Evolutionary conservation across 2,113 vertebrate genomes (phyloP), one percentile per base, ranked within the genome.

Genomic region (Daubentonia madagascariensis): DNA sequence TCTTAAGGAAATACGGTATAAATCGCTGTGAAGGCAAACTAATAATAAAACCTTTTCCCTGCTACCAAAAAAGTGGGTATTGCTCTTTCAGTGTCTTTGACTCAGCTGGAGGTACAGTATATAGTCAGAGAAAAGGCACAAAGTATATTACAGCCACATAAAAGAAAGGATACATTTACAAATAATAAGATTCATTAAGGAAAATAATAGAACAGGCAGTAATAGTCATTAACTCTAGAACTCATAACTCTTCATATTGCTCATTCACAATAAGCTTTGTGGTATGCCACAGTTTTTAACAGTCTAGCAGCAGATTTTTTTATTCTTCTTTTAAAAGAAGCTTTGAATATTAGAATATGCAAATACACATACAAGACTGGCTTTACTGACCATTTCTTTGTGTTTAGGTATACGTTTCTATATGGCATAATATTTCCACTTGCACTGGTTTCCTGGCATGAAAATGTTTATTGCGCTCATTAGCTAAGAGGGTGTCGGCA

Each of bases 401-500:
- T 99, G 99, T 99, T 99, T 99, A 98, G 98, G 98, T 99, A 98
- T 99, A 99, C 98, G 99, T 98, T 98, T 99, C 98, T 98, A 98
- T 97, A 98, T 99, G 99, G 99, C 99, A 99, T 99, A 99, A 99
- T 99, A 99, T 99, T 99, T 99, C 99, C 99, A 99, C 98, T 98
- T 98, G 99, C 98, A 99, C 98, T 99, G 99, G 99, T 98, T 99
- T 99, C 99, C 99, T 99, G 99, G 99, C 99, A 99, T 99, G 99
- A 99, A 99, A 99, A 99, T 99, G 98, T 99, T 99, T 99, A 99
- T 99, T 99, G 99, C 99, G 98, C 99, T 99, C 99, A 99, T 99
- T 99, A 99, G 99, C 99, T 99, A 99, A 99, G 98, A 99, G 99
- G 99, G 99, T 99, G 99, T 99, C 99, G 99, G 99, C 99, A 99